These are phyloP conservation scores for Glaucidium brasilianum DNA, from an alignment of 2,113 vertebrate species.

Conservation along the genomic window DNA sequence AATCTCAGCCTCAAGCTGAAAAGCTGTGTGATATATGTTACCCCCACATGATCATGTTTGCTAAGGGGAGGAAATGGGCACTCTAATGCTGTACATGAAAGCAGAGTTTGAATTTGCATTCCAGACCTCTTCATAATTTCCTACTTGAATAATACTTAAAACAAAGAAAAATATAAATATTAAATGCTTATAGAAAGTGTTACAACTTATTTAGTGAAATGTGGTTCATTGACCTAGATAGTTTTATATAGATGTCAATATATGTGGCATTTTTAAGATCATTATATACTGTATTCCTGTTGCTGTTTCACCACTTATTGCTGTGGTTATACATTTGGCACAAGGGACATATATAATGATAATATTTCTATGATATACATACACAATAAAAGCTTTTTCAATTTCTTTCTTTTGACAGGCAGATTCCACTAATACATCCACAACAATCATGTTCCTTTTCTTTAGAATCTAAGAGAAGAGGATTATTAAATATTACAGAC, in stretches of 20 bases:
- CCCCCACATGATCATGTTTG: neutral
- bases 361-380: constrained; percentile 52
- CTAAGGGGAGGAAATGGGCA: neutral
- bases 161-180: neutral
- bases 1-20: neutral
- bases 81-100: neutral
- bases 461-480: neutral
- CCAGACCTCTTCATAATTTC: neutral
- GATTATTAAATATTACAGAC: constrained; percentile 51
- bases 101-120: neutral
- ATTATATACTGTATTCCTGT: neutral
- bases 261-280: constrained; percentile 14
- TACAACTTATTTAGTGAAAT: neutral
- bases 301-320: constrained; percentile 31
- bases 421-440: constrained; percentile 49
- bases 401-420: constrained; percentile 56
- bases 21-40: neutral
- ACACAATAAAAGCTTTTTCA: constrained; percentile 14
- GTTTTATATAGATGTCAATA: neutral
- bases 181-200: neutral
- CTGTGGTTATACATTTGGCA: constrained; percentile 52
- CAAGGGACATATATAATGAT: constrained; percentile 45
- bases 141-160: neutral
- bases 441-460: neutral
- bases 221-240: neutral